Conservation (phyloP, 2,888 invertebrate genomes). For the Eupithecia subumbrata region DNA sequence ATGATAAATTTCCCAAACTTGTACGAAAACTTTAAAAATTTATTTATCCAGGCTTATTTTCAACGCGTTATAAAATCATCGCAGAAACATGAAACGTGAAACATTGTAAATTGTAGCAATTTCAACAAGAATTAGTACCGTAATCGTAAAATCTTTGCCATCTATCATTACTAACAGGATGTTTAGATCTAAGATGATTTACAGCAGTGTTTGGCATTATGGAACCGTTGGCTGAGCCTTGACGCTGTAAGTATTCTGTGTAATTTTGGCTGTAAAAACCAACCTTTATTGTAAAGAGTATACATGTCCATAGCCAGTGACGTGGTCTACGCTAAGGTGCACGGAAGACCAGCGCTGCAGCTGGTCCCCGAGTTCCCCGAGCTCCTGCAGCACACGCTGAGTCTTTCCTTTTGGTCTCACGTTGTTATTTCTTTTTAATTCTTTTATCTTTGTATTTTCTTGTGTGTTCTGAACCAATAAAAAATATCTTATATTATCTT, state of each 20-base stretch:
- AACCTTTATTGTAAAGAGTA: no score
- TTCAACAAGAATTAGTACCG: constrained; percentile 25
- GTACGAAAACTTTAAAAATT: neutral
- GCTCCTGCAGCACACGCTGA: no score
- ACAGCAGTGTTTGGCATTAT: constrained; percentile 35
- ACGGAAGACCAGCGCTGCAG: no score
- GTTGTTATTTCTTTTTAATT: no score
- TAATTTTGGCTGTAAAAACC: neutral
- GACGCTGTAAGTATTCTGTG: neutral
- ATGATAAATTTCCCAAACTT: neutral
- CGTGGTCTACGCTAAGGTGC: no score
- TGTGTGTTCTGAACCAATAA: no score
- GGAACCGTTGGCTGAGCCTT: neutral
- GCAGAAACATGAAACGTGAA: neutral
- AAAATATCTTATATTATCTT: no score
- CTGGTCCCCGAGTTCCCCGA: no score
- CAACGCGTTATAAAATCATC: neutral
- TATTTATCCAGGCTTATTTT: neutral
- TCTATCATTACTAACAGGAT: constrained; percentile 38
- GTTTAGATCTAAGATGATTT: constrained; percentile 42
- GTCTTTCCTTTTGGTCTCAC: no score
- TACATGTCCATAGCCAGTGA: no score
- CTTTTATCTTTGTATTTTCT: no score
- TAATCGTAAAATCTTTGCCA: constrained; percentile 38
- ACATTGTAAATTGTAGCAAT: constrained; percentile 17